These are phyloP conservation scores for Selene dorsalis DNA, from an alignment of 2,797 vertebrate genomes.

Conservation along the genomic window DNA sequence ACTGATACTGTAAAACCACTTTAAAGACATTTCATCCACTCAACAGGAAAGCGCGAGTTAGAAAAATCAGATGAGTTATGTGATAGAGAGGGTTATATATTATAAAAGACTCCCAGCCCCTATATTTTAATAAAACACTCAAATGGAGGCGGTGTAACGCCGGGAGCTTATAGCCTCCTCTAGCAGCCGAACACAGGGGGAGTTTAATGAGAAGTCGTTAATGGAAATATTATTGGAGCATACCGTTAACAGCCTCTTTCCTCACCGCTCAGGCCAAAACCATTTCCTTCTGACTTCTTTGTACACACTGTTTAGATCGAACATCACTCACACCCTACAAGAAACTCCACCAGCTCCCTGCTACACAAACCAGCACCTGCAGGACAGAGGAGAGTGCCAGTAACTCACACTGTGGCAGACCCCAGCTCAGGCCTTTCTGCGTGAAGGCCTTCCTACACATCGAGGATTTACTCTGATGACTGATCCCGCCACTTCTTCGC, in stretches of 20 bases:
- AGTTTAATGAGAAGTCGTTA: conserved; percentile 70
- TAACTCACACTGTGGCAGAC: conserved; percentile 66
- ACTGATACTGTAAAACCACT: conserved; percentile 71
- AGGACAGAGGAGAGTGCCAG: conserved; percentile 55
- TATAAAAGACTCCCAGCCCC: conserved; percentile 39
- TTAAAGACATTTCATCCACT: conserved; percentile 68
- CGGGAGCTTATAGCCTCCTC: conserved; percentile 47
- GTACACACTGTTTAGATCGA: conserved; percentile 48
- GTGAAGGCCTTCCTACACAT: conserved; percentile 53
- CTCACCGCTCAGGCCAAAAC: conserved; percentile 60
- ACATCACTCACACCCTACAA: conserved; percentile 43
- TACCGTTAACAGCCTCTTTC: conserved; percentile 68
- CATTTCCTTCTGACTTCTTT: conserved; percentile 62
- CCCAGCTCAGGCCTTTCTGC: conserved; percentile 56
- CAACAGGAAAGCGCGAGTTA: conserved; percentile 33
- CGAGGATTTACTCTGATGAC: conserved; percentile 66
- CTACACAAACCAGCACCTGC: conserved; percentile 66
- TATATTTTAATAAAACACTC: conserved; percentile 49
- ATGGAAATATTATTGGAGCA: conserved; percentile 71
- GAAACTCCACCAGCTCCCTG: conserved; percentile 28
- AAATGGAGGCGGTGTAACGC: conserved; percentile 38
- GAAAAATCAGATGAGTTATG: conserved; percentile 50
- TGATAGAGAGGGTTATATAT: conserved; percentile 44
- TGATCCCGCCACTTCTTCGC: conserved; percentile 48
- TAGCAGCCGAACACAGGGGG: conserved; percentile 57